Evolutionary conservation across 2,797 vertebrate species (phyloP).

Genomic region (Onychomys leucogaster): DNA sequence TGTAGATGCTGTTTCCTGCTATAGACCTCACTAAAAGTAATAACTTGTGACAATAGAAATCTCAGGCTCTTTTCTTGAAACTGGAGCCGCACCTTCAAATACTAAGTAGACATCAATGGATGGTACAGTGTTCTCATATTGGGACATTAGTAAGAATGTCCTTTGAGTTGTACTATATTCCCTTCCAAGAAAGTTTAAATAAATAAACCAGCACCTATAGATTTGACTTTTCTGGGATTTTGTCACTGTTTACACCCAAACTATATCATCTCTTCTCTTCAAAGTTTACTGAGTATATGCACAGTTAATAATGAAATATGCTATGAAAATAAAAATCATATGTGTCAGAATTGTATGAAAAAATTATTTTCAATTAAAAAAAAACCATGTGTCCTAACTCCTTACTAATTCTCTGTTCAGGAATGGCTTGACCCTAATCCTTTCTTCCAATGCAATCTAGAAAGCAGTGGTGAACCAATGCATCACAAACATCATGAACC

Average conservation of each 20-base stretch:
- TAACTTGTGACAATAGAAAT: neutral
- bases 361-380: conserved; percentile 34
- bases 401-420: conserved; percentile 5
- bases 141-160: neutral
- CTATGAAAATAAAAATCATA: conserved; percentile 26
- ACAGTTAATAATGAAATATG: neutral
- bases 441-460: neutral
- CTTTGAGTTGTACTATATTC: neutral
- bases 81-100: neutral
- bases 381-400: neutral
- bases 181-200: neutral
- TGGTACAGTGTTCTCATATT: neutral
- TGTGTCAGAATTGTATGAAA: neutral
- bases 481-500: neutral
- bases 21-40: neutral
- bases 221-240: neutral
- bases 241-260: neutral
- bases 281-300: neutral
- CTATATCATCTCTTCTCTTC: neutral
- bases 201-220: neutral
- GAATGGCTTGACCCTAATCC: neutral
- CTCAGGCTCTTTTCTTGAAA: neutral
- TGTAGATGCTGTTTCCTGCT: neutral
- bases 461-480: neutral
- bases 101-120: neutral